Percentiles rank a stretch among this genome's conserved stretches.
Conservation (phyloP, 2,888 invertebrate genomes). For the Yponomeuta malinellus region DNA sequence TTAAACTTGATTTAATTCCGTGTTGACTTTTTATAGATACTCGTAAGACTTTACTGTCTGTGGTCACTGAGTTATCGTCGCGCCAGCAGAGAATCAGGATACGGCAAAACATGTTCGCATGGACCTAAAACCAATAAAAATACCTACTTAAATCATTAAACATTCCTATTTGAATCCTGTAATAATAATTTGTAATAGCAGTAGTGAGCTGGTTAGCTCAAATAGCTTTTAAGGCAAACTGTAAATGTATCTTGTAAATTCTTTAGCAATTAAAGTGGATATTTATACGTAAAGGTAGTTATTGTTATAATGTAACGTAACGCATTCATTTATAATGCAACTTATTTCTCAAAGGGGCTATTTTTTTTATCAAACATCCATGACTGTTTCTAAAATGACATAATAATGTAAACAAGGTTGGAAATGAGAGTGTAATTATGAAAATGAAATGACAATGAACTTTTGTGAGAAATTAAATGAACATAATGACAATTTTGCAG, state of each 20-base stretch:
- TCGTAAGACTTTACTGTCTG: no score
- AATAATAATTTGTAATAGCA: constrained; percentile 22
- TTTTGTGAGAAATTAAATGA: not conserved
- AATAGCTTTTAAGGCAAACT: constrained; percentile 25
- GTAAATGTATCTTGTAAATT: constrained; percentile 62
- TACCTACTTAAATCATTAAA: not conserved
- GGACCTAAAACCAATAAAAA: not conserved
- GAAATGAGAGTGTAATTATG: not conserved
- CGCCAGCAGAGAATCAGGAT: no score
- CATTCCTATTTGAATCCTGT: constrained; percentile 23
- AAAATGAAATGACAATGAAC: not conserved
- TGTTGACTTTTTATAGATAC: no score
- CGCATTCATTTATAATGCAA: constrained; percentile 2
- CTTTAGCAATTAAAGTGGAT: constrained; percentile 39
- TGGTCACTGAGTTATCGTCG: no score
- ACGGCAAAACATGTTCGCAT: not conserved
- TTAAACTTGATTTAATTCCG: no score
- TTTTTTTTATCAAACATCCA: not conserved
- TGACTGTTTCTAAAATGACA: not conserved
- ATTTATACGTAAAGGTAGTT: constrained; percentile 29
- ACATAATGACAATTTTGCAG: not conserved
- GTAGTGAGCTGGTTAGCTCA: constrained; percentile 40
- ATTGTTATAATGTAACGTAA: constrained; percentile 9
- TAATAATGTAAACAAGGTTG: not conserved
- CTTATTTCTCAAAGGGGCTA: not conserved